These are phyloP conservation scores for Oreochromis aureus DNA, from an alignment of 2,113 vertebrate species.

Conservation along the genomic window DNA sequence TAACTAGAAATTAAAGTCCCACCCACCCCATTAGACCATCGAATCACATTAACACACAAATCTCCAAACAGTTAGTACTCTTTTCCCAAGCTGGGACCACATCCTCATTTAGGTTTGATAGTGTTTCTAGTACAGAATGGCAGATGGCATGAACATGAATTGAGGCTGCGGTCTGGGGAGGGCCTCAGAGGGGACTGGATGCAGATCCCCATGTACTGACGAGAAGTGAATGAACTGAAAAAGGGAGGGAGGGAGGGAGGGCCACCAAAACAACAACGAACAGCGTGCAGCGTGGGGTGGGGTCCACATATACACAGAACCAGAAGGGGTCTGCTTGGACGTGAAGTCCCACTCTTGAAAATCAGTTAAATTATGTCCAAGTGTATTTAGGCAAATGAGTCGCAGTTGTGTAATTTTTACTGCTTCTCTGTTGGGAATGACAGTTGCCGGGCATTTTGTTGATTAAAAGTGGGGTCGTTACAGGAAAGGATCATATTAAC, in stretches of 20 bases:
- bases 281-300: background rate
- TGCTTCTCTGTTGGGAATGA: background rate
- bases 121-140: background rate
- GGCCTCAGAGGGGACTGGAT: background rate
- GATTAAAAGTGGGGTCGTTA: constrained; percentile 18
- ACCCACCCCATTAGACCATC: background rate
- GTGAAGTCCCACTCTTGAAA: background rate
- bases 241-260: background rate
- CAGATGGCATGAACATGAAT: background rate
- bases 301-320: background rate
- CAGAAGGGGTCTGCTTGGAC: background rate
- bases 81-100: background rate
- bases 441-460: background rate
- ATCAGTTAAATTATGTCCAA: background rate
- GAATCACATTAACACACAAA: background rate
- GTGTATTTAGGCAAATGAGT: background rate
- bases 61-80: background rate
- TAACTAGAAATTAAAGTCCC: background rate
- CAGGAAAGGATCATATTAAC: constrained; percentile 20
- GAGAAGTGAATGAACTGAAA: background rate
- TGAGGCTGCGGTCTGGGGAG: background rate
- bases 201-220: background rate
- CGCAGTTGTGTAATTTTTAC: background rate
- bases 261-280: fast-evolving
- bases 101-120: background rate